Base-by-base conservation (phyloP, 1,140 invertebrate species). In the Dreissena rostriformis region DNA sequence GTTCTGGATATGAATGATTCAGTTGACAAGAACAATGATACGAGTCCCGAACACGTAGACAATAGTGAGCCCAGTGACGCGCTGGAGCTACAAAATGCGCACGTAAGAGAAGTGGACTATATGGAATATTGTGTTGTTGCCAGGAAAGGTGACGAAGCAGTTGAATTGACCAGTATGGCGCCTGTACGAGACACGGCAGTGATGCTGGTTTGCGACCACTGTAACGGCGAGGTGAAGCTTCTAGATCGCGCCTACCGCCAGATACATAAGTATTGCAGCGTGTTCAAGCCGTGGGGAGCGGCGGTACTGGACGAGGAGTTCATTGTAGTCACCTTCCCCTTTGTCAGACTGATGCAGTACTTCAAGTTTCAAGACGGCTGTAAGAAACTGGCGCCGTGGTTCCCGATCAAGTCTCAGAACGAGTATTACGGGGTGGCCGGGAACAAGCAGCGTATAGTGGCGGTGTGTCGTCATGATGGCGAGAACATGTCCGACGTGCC, bases 401-500 rank as follows among this genome's bases (percentile, higher is more conserved):
- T 78, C 55, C 76, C 76, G 17, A 22, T 78, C 19, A 78, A 78
- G 29, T 24, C 76, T 53, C 76, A 78, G 28, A 78, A 78, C 28
- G 76, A 78, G 49, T 78, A 78, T 55, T 78, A 68, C 29, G 76
- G 65, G 11, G 66, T 78, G 22, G 53, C 63, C 22, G 76, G 61
- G 11, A 65, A 78, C 28, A 78, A 17, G 10, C 26, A 78, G 4
- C 65, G 52, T 22, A 78, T 78, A 15, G 29, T 78, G 12, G 22
- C 66, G 10, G 67, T 52, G 15, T 78, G 76, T 68, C 65, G 67
- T 52, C 68, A 78, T 24, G 66, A 78, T 29, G 66, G 51, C 15
- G n/a, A 78, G 19, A 78, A 65, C 22, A 14, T 22, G 4, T 52
- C 76, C 24, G n/a, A 52, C 29, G 28, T 14, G 19, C 76, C 76